Base-by-base conservation (phyloP, 2,888 invertebrate species). In the Torymus tubicola region DNA sequence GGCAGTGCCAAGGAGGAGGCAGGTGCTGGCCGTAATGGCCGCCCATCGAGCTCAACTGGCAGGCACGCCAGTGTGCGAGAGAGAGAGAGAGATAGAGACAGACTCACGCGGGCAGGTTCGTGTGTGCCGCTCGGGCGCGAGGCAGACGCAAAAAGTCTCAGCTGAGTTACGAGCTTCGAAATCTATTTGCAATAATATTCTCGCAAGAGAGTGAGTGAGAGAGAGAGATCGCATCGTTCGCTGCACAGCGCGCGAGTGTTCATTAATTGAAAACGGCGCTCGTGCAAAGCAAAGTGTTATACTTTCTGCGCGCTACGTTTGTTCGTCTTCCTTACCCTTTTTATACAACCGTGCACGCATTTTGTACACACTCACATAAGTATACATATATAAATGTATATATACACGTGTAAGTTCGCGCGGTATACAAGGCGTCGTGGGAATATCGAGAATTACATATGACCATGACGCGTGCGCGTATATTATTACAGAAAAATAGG, bases 11-110 rank as follows among this genome's bases (percentile, higher is more conserved):
- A 85, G 85, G 86, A 85, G 85, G 86, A 87, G 88, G 89, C 89
- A 89, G 89, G 89, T 90, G 89, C 86, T 89, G 85, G 80, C 82
- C 83, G 88, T 89, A 90, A 90, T 90, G 89, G 89, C 89, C 87
- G 87, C 84, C 84, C 85, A 85, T 85, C 86, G 87, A 74, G 85
- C 65, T 24, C 79, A 77, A 81, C 79, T 75, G 64, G 69, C 80
- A 82, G 71, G 75, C 76, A 75, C 77, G 69, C 81, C 73, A 80
- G 72, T 67, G 58, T 70, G 61, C 70, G 64, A 70, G 64, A 31
- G 42, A 74, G 78, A 81, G 81, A 78, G 61, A 57, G 50, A 65
- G 52, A 65, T 24, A 58, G 18, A 72, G 71, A 73, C 21, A 73
- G 52, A 21, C 74, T 79, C 42, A 24, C 78, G 81, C 77, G 64